Evolutionary conservation across 2,888 invertebrate genomes (phyloP), one percentile per base, ranked within the genome.

Genomic region (Tridacna gigas): DNA sequence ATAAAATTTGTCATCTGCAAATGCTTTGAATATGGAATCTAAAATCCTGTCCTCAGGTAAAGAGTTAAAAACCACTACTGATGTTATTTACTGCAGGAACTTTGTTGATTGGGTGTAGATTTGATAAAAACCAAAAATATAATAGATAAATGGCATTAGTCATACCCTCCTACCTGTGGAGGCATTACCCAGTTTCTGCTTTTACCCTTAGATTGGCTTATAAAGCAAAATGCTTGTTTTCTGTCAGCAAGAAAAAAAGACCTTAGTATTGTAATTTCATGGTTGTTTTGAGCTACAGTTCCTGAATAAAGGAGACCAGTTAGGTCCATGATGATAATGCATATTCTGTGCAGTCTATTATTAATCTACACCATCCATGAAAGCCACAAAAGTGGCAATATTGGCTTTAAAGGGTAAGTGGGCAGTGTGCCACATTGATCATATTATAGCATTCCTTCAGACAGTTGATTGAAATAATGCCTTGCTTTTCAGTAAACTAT

Each of bases 31-130:
- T 37, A 4, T 37, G 37, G 37, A 37, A 7, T 37, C 37, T 37
- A 37, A 37, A 37, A 37, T 37, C 7, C 7, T 37, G 37, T 37
- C 37, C 2, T 37, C 7, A 4, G 37, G 65, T 65, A 26, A 65
- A 26, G 65, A 28, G 26, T 69, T 45, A 12, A 28, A 47, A 18
- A 69, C 13, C 69, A 69, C 69, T 69, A 45, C 69, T 69, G 69
- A 45, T 69, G 69, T 69, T 69, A 69, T 69, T 69, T 69, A 69
- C 28, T 69, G 69, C 69, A 69, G 47, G 69, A 47, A 22, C 71
- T 51, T 13, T 71, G 71, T 71, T 71, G 71, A 71, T 71, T 71
- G 71, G 51, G n/a, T 22, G 71, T 71, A 71, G 71, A 71, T 71
- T 71, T 71, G 71, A 71, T 71, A 71, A 71, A 71, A 71, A 48